phyloP scores from a whole-genome alignment of 23 tunicate genomes.

The Trididemnum miniatum region DNA sequence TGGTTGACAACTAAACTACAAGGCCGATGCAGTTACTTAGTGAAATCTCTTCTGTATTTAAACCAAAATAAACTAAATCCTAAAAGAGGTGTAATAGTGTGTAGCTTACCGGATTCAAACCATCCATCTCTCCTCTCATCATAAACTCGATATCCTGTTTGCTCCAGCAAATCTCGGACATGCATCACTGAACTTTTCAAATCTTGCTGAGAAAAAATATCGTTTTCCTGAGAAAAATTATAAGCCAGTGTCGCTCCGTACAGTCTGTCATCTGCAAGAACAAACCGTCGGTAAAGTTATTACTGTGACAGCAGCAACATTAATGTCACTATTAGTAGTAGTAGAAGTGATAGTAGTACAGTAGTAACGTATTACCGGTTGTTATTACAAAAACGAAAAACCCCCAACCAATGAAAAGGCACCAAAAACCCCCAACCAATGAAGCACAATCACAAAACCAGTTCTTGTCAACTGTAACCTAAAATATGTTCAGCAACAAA shows the following conservation, averaged over 20 bases:
- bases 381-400: no score
- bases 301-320: no score
- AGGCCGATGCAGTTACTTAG: not conserved
- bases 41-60: not conserved
- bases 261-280: constrained; percentile 37
- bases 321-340: no score
- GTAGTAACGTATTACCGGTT: no score
- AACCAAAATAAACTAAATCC: not conserved
- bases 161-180: constrained; percentile 22
- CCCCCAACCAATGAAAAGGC: no score
- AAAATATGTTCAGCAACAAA: no score
- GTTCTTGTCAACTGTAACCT: no score
- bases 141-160: constrained; percentile 36
- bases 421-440: no score
- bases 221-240: constrained; percentile 47
- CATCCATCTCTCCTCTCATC: constrained; percentile 41
- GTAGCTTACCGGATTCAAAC: not conserved
- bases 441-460: no score
- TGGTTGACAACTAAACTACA: no score
- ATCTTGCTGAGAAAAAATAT: constrained; percentile 31
- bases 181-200: constrained; percentile 4
- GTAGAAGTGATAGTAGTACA: no score
- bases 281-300: no score
- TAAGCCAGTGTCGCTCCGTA: constrained; percentile 58
- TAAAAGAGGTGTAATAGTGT: not conserved